Evolutionary conservation across 2,888 invertebrate genomes (phyloP).

Genomic region (Plutella xylostella): DNA sequence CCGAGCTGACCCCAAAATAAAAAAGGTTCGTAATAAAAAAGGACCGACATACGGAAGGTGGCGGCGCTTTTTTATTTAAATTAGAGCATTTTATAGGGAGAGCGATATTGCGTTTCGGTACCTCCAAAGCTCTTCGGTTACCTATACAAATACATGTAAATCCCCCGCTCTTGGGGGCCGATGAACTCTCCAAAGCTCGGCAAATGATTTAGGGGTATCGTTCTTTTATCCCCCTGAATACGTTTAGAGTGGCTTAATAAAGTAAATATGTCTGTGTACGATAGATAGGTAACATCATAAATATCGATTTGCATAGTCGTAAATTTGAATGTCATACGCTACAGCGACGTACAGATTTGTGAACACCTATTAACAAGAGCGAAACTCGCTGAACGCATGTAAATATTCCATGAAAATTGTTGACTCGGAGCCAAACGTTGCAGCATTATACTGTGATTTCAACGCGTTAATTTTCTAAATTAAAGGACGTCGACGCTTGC

Average conservation of each 20-base stretch:
- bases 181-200: slow-evolving; percentile 32
- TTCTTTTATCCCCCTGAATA: slow-evolving; percentile 20
- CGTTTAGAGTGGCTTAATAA: slow-evolving; percentile 23
- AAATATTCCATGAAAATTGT: slow-evolving; percentile 47
- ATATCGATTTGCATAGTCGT: slow-evolving; percentile 6
- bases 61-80: slow-evolving; percentile 71
- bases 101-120: slow-evolving; percentile 67
- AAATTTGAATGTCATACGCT: slow-evolving; percentile 7
- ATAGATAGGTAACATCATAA: slow-evolving; percentile 16
- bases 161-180: slow-evolving; percentile 33
- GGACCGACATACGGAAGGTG: slow-evolving; percentile 70
- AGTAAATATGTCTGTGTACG: slow-evolving; percentile 14
- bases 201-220: slow-evolving; percentile 36
- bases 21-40: slow-evolving; percentile 69
- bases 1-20: slow-evolving; percentile 69
- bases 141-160: slow-evolving; percentile 47
- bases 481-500: slow-evolving; percentile 18
- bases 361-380: slow-evolving; percentile 28
- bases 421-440: slow-evolving; percentile 45
- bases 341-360: slow-evolving; percentile 24
- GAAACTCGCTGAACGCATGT: slow-evolving; percentile 27
- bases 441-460: slow-evolving; percentile 13
- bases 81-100: slow-evolving; percentile 69
- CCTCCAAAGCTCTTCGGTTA: slow-evolving; percentile 52
- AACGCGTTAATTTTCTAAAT: slow-evolving; percentile 26